A percentile compares a stretch with the other conserved stretches of the same genome.
Evolutionary conservation across 2,113 vertebrate species (phyloP).

Genomic region (Notothenia coriiceps): DNA sequence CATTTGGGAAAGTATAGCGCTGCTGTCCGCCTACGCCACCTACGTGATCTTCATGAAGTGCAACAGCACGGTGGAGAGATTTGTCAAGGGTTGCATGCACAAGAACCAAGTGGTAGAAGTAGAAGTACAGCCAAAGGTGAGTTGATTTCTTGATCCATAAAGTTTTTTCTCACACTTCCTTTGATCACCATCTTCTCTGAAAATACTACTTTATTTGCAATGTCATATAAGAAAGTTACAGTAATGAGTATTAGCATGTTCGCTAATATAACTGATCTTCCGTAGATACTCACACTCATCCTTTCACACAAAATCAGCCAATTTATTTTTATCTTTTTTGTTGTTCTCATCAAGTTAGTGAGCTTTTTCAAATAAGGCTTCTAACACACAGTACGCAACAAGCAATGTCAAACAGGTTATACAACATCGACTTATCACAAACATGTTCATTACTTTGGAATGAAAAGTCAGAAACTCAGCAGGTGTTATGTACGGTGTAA

Average conservation of each 20-base stretch:
- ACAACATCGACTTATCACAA: background rate
- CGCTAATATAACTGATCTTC: constrained; percentile 16
- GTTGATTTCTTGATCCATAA: constrained; percentile 56
- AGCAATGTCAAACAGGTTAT: constrained; percentile 1
- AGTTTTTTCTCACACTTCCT: background rate
- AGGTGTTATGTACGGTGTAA: background rate
- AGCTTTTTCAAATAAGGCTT: constrained; percentile 6
- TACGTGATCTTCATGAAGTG: constrained; percentile 99
- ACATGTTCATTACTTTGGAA: constrained; percentile 15
- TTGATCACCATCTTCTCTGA: constrained; percentile 25
- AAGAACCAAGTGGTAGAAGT: constrained; percentile 97
- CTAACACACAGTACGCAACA: constrained; percentile 7
- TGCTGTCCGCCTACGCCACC: constrained; percentile 88
- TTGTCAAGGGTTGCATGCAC: constrained; percentile 89
- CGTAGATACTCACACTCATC: constrained; percentile 24
- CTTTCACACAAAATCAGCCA: constrained; percentile 23
- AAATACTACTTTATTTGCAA: background rate
- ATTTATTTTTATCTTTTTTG: constrained; percentile 22
- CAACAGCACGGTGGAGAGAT: constrained; percentile 91
- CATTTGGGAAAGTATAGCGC: constrained; percentile 92
- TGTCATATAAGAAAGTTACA: constrained; percentile 19
- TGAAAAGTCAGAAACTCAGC: background rate
- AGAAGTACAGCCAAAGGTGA: constrained; percentile 94
- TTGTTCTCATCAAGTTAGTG: constrained; percentile 19
- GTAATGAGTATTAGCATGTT: constrained; percentile 14